Evolutionary conservation across 2,888 invertebrate species (phyloP).

Genomic region (Drosophila fungiperda): DNA sequence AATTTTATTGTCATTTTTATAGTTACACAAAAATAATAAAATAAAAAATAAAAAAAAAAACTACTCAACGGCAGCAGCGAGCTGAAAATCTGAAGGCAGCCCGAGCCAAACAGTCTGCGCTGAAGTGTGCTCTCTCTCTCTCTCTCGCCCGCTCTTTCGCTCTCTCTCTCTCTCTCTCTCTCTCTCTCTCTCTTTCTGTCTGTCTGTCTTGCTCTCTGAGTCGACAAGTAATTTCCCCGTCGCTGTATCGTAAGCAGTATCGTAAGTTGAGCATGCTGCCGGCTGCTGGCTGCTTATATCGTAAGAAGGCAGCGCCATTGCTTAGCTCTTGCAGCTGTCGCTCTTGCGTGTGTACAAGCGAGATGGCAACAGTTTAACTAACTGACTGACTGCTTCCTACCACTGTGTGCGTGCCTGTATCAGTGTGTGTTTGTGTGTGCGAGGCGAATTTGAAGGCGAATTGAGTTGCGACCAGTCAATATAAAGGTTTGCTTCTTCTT

Average conservation of each 20-base stretch:
- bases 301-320: conserved; percentile 78
- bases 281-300: conserved; percentile 64
- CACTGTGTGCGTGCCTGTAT: conserved; percentile 17
- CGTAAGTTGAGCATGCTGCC: conserved; percentile 66
- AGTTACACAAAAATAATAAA: conserved; percentile 58
- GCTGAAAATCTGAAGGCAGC: conserved; percentile 13
- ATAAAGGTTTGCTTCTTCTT: conserved; percentile 31
- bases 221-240: conserved; percentile 63
- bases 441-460: conserved; percentile 70
- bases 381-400: conserved; percentile 2
- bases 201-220: conserved; percentile 32
- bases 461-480: conserved; percentile 62
- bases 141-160: neutral
- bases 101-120: conserved; percentile 69
- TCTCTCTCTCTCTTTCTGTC: conserved; percentile 32
- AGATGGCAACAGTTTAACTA: conserved; percentile 54
- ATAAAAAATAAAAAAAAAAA: conserved; percentile 38
- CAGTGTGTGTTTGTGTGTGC: conserved; percentile 33
- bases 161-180: neutral
- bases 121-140: conserved; percentile 33
- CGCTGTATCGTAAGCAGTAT: conserved; percentile 59
- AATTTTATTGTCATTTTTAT: conserved; percentile 81
- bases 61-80: conserved; percentile 42
- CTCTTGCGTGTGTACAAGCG: conserved; percentile 46
- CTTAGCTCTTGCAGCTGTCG: conserved; percentile 45